Evolutionary conservation across 2,888 invertebrate genomes (phyloP).

Genomic region (Ormyrus pomaceus): DNA sequence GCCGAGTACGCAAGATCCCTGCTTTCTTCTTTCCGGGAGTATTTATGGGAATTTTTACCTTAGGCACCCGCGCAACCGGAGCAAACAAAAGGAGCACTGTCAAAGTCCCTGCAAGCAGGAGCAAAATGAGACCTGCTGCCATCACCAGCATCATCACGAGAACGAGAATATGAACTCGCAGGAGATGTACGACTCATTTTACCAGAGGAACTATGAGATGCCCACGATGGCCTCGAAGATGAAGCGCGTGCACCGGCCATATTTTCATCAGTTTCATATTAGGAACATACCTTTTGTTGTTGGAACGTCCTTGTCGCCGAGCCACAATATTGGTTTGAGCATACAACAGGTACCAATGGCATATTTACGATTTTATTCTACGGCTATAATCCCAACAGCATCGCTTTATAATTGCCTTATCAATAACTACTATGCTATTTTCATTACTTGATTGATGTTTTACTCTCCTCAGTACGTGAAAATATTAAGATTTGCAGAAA

Average conservation of each 20-base stretch:
- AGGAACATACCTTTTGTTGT: conserved; percentile 81
- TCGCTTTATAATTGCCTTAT: no score
- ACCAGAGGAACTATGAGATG: conserved; percentile 77
- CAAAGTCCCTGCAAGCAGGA: neutral
- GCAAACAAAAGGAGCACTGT: neutral
- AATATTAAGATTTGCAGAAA: no score
- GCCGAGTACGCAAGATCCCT: no score
- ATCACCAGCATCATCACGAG: no score
- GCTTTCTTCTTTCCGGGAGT: no score
- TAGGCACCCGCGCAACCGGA: neutral
- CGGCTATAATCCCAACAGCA: no score
- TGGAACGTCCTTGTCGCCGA: conserved; percentile 80
- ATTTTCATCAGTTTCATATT: conserved; percentile 76
- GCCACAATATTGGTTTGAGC: conserved; percentile 82
- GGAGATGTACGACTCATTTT: conserved; percentile 60
- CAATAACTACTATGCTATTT: no score
- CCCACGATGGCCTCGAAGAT: conserved; percentile 83
- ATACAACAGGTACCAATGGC: conserved; percentile 78
- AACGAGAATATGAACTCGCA: no score
- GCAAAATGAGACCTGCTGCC: neutral
- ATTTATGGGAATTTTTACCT: no score
- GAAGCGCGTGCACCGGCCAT: conserved; percentile 80
- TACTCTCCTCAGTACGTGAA: no score
- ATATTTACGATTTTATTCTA: no score
- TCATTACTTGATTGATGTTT: no score